Conservation (phyloP, 2,113 vertebrate genomes). For the Zingel zingel region DNA sequence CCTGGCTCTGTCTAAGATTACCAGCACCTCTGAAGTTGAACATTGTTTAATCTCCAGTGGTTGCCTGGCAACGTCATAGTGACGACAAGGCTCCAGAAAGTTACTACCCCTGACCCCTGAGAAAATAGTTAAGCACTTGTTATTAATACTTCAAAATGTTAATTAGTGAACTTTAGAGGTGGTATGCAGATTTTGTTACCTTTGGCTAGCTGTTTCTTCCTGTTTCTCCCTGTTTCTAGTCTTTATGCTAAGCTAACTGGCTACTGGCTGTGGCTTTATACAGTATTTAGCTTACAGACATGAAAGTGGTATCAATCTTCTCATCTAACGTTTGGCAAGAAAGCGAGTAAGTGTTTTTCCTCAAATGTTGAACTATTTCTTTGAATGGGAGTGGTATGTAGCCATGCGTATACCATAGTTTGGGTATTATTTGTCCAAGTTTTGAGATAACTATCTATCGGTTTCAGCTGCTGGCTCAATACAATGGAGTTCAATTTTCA, state of each 20-base stretch:
- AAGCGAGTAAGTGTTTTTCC: not conserved
- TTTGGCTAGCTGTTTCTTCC: not conserved
- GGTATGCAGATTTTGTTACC: too few relatives aligned
- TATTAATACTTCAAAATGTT: too few relatives aligned
- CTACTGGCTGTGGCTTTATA: not conserved
- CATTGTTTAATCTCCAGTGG: too few relatives aligned
- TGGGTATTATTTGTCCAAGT: not conserved
- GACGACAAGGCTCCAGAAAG: too few relatives aligned
- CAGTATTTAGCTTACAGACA: not conserved
- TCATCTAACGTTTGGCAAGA: not conserved
- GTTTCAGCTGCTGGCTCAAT: not conserved
- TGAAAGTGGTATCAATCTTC: not conserved
- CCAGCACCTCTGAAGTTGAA: not conserved
- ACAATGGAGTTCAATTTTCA: not conserved
- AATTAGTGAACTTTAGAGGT: too few relatives aligned
- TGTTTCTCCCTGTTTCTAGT: not conserved
- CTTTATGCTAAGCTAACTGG: conserved; percentile 1
- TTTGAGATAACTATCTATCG: not conserved
- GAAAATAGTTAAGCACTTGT: too few relatives aligned
- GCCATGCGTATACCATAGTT: not conserved
- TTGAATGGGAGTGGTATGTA: not conserved
- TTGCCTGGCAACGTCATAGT: too few relatives aligned
- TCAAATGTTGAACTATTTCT: too few relatives aligned
- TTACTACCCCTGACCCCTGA: too few relatives aligned
- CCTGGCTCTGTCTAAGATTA: not conserved